These are phyloP conservation scores for Canis aureus DNA, from an alignment of 2,113 vertebrate species.

Conservation along the genomic window DNA sequence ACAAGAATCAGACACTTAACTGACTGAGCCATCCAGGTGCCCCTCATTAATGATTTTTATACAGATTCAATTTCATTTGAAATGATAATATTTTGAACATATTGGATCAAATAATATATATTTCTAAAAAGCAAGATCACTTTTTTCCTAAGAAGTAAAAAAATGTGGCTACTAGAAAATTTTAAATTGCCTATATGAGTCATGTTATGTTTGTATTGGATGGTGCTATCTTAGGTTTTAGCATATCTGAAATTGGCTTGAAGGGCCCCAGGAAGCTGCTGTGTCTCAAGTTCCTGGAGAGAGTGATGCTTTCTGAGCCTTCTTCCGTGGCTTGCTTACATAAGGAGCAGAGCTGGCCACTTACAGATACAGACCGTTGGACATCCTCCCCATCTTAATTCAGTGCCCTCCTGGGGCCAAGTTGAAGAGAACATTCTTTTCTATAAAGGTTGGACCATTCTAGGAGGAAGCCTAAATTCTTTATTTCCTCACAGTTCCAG, in stretches of 20 bases:
- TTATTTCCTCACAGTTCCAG: not conserved
- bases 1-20: not conserved
- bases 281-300: not conserved
- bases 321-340: not conserved
- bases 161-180: not conserved
- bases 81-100: conserved; percentile 32
- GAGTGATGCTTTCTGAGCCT: not conserved
- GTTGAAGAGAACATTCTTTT: not conserved
- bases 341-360: not conserved
- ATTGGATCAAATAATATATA: conserved; percentile 21
- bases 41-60: conserved; percentile 11
- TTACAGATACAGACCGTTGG: not conserved
- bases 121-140: not conserved
- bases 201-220: not conserved
- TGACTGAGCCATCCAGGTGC: not conserved
- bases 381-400: not conserved
- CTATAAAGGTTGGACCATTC: not conserved
- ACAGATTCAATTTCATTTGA: not conserved
- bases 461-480: not conserved
- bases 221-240: not conserved
- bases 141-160: not conserved
- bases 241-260: not conserved
- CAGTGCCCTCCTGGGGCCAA: not conserved
- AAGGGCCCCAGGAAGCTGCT: not conserved
- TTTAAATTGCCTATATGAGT: not conserved